Evolutionary conservation across 1,140 invertebrate species (phyloP).

Genomic region (Drosophila tristis): DNA sequence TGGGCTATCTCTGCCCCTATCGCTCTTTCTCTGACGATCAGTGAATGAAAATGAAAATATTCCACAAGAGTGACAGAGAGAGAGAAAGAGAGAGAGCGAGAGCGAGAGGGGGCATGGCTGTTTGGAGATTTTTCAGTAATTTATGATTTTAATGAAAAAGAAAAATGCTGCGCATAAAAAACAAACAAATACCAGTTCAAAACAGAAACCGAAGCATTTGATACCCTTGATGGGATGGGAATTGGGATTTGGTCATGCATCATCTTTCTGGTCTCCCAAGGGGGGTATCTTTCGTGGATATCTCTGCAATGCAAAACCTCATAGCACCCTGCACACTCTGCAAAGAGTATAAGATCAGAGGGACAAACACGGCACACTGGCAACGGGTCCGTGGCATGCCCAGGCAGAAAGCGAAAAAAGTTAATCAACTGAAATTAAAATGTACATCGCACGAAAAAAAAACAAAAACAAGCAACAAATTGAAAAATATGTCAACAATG

Average conservation of each 20-base stretch:
- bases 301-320: no score
- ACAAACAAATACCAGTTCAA: constrained; percentile 15
- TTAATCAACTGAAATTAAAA: constrained; percentile 80
- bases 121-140: constrained; percentile 24
- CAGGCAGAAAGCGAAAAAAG: constrained; percentile 49
- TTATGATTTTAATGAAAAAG: constrained; percentile 41
- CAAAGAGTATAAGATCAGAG: constrained; percentile 14
- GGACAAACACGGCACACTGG: constrained; percentile 8
- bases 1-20: not conserved
- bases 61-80: not conserved
- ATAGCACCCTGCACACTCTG: not conserved
- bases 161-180: constrained; percentile 37
- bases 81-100: no score
- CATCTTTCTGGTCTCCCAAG: no score
- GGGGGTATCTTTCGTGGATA: no score
- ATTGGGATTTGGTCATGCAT: no score
- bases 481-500: constrained; percentile 61
- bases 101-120: no score
- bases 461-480: constrained; percentile 22
- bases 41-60: constrained; percentile 56
- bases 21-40: constrained; percentile 8
- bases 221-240: no score
- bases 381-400: constrained; percentile 43
- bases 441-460: constrained; percentile 43
- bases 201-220: constrained; percentile 14